A percentile compares a stretch with the other conserved stretches of the same genome.
phyloP scores from a whole-genome alignment of 2,797 vertebrate genomes.

The Sebastes reedi region DNA sequence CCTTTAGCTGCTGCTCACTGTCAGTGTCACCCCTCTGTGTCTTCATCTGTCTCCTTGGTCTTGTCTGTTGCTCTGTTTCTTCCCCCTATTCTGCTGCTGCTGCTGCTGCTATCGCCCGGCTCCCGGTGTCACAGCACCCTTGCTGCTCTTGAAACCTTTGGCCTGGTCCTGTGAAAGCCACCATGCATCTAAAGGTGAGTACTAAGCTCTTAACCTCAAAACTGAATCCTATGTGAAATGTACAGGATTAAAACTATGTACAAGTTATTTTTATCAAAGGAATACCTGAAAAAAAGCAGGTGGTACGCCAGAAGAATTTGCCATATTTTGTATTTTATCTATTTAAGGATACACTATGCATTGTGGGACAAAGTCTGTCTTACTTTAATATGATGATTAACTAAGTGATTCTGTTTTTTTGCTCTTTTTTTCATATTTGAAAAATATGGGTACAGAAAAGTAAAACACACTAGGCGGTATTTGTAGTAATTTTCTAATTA shows the following conservation, averaged over 20 bases:
- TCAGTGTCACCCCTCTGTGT: neutral
- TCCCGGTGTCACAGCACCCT: neutral
- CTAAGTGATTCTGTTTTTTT: neutral
- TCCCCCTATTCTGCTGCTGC: neutral
- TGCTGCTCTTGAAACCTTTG: constrained; percentile 44
- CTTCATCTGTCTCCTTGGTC: neutral
- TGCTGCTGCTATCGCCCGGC: neutral
- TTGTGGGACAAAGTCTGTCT: neutral
- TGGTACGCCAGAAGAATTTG: neutral
- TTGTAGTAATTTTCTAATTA: neutral
- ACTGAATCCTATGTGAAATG: neutral
- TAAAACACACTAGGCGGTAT: neutral
- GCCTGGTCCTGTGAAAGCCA: constrained; percentile 47
- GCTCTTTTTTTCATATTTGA: neutral
- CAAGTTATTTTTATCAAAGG: neutral
- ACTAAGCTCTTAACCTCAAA: neutral
- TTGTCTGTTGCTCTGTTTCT: neutral
- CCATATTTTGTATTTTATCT: neutral
- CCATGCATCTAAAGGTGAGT: constrained; percentile 67
- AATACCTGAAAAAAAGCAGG: neutral
- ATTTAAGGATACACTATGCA: neutral
- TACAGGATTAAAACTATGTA: neutral
- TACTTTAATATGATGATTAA: neutral
- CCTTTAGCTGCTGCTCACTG: neutral
- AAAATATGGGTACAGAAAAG: neutral